These are phyloP conservation scores for Dendrocopos noguchii DNA, from an alignment of 2,113 vertebrate species.

Conservation along the genomic window DNA sequence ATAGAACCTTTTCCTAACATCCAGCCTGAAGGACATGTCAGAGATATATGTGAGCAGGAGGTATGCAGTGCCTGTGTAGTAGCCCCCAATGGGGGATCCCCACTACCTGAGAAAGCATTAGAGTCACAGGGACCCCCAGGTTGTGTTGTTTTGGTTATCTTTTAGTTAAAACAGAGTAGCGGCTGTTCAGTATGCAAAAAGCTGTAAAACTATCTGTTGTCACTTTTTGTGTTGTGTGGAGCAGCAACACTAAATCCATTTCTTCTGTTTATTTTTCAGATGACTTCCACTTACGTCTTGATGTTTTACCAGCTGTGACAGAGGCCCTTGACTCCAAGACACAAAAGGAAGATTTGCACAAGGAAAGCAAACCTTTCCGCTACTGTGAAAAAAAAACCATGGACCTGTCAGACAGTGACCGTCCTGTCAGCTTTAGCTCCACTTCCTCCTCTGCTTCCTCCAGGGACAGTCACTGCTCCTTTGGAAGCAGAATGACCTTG, in stretches of 20 bases:
- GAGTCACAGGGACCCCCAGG: not conserved
- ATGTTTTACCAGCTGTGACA: slow-evolving; percentile 83
- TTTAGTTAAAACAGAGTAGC: not conserved
- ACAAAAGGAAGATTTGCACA: slow-evolving; percentile 73
- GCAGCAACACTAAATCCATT: not conserved
- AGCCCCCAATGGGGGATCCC: not conserved
- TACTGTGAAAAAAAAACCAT: slow-evolving; percentile 84
- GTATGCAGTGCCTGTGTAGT: not conserved
- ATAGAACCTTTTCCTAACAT: too few species aligned
- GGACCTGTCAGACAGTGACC: slow-evolving; percentile 91
- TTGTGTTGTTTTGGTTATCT: not conserved
- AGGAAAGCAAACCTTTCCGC: slow-evolving; percentile 65
- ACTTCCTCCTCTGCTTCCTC: slow-evolving; percentile 96
- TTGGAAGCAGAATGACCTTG: slow-evolving; percentile 90
- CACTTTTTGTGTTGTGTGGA: not conserved
- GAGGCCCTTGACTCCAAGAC: slow-evolving; percentile 76
- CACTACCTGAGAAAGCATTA: not conserved
- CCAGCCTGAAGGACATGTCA: too few species aligned
- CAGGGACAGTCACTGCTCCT: slow-evolving; percentile 94
- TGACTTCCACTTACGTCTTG: slow-evolving; percentile 81
- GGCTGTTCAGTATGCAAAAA: not conserved
- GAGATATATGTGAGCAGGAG: not conserved
- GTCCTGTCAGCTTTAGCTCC: slow-evolving; percentile 95
- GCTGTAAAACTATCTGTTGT: not conserved
- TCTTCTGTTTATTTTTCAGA: slow-evolving; percentile 74